Percentiles rank a stretch among this genome's conserved stretches.
phyloP scores from a whole-genome alignment of 2,888 invertebrate genomes.

The Pyrrhia umbra region DNA sequence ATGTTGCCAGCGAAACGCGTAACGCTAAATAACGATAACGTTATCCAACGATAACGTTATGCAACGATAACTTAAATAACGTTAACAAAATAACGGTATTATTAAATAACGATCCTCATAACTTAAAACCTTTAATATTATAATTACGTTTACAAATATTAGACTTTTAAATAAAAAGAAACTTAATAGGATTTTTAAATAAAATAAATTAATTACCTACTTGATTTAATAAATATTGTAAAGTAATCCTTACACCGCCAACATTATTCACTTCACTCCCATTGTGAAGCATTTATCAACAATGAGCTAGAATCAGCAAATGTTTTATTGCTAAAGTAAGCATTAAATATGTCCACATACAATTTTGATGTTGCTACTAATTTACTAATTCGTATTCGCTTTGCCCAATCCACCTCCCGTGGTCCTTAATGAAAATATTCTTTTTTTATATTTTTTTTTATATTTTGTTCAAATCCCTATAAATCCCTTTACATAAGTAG shows the following conservation, averaged over 20 bases:
- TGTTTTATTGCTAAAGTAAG: constrained; percentile 75
- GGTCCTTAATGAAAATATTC: constrained; percentile 75
- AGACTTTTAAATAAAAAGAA: no score
- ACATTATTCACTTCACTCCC: constrained; percentile 65
- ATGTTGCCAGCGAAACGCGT: constrained; percentile 63
- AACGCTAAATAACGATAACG: constrained; percentile 44
- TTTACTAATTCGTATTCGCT: constrained; percentile 90
- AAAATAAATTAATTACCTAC: no score
- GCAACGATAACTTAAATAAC: constrained; percentile 25
- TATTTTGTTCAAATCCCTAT: constrained; percentile 82
- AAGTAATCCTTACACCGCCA: constrained; percentile 45
- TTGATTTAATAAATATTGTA: constrained; percentile 8
- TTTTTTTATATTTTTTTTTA: constrained; percentile 76
- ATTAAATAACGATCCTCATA: background rate
- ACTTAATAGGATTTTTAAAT: no score
- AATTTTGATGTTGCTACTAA: constrained; percentile 87
- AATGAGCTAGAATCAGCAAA: constrained; percentile 65
- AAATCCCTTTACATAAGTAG: constrained; percentile 88
- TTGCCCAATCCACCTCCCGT: constrained; percentile 83
- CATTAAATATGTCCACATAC: constrained; percentile 75
- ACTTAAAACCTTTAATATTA: background rate
- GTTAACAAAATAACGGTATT: constrained; percentile 20
- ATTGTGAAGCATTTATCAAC: constrained; percentile 65
- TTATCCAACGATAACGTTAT: constrained; percentile 24
- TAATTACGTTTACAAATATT: no score